Conservation (phyloP, 2,888 invertebrate genomes). For the Laothoe populi region DNA sequence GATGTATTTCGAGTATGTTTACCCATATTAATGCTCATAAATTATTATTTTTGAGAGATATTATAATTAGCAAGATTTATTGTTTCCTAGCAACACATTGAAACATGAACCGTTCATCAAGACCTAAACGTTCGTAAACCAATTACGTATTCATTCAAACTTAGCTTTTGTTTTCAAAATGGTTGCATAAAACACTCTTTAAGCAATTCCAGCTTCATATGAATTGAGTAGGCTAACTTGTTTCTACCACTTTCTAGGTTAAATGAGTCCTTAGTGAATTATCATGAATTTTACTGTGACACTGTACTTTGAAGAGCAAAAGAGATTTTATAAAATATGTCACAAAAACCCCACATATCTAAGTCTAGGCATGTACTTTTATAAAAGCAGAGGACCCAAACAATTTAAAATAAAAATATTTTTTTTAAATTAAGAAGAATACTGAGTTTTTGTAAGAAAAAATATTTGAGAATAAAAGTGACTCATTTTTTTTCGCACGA, state of each 20-base stretch:
- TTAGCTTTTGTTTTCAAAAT: slow-evolving; percentile 12
- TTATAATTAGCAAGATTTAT: too few species aligned
- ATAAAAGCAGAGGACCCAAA: neutral
- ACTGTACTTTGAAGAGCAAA: neutral
- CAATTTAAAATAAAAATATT: neutral
- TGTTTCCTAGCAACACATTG: too few species aligned
- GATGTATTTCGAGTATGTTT: too few species aligned
- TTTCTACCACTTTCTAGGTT: neutral
- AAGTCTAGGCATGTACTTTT: neutral
- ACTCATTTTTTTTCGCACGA: too few species aligned
- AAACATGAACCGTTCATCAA: too few species aligned
- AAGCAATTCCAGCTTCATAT: neutral
- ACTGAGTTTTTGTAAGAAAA: too few species aligned
- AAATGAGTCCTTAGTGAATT: neutral
- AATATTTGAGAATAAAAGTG: too few species aligned
- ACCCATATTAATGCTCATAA: too few species aligned
- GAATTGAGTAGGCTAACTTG: neutral
- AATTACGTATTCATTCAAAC: slow-evolving; percentile 21
- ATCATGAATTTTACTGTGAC: neutral
- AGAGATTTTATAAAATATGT: neutral
- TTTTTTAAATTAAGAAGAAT: neutral
- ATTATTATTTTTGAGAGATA: too few species aligned
- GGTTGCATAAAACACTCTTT: slow-evolving; percentile 2
- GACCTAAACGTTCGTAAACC: slow-evolving; percentile 9
- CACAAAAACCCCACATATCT: too few species aligned